Base-by-base conservation (phyloP, 2,113 vertebrate genomes). In the Caranx melampygus region DNA sequence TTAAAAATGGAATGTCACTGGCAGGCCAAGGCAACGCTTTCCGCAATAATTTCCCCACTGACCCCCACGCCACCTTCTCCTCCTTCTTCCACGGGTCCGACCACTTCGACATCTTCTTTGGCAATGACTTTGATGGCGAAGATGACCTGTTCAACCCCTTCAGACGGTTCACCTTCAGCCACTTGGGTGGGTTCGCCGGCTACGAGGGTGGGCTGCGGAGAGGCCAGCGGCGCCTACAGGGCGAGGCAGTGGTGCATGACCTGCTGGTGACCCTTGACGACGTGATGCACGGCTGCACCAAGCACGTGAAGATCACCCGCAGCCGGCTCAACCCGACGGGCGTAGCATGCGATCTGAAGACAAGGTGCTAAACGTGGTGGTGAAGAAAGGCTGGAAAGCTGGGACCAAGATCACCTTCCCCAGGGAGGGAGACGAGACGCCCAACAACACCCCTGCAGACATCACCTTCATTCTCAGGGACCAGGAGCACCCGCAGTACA, bases 321-420 rank as follows among this genome's bases (percentile, higher is more conserved):
- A 96, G 96, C 89, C 95, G 96, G 76, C 94, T 97, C 76, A 96
- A 96, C 81, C 96, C 0, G 97, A 99, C 81, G 96, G 97, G 14
- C 95, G 95, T 91, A 95, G 95, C 71, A 85, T 96, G 69, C 91
- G 96, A 80, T 94, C 95, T 0, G 97, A 99, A 81, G 97, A 99
- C 89, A 97, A 97, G 91, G 96, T 99, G 90, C 95, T 99, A 34
- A 97, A 97, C 2, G 98, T 99, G 81, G 97, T 99, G 92, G 98
- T 99, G 87, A 97, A 98, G 91, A 98, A 96, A 84, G 98, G 98
- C 7, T 99, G 98, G 98, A 98, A 96, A 84, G 96, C 98, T 35
- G 98, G 98, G 37, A 99, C 98, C 74, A 98, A 96, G 95, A 99
- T 99, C 92, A 99, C 98, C 85, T 99, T 99, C 89, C 98, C 97